These are phyloP conservation scores for Buceros bicornis DNA, from an alignment of 2,797 vertebrate genomes.

Conservation along the genomic window DNA sequence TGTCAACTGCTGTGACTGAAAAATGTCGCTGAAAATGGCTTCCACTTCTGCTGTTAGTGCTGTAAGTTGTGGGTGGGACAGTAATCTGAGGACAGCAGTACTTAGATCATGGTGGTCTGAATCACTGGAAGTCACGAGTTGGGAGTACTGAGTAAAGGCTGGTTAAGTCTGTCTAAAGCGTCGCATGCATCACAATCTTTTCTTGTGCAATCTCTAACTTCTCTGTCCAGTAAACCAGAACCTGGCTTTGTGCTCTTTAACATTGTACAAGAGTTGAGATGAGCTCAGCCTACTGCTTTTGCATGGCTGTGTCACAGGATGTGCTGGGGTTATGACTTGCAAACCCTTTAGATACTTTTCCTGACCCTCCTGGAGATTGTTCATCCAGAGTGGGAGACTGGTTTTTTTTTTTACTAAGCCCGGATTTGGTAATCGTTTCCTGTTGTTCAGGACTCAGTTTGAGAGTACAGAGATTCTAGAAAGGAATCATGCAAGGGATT, in stretches of 20 bases:
- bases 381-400: neutral
- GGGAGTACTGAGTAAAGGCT: neutral
- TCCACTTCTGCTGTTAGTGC: neutral
- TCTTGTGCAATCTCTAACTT: neutral
- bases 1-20: neutral
- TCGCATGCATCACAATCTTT: neutral
- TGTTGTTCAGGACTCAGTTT: neutral
- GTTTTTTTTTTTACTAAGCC: neutral
- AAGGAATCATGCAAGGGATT: neutral
- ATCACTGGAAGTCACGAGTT: neutral
- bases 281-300: neutral
- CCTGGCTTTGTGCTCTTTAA: neutral
- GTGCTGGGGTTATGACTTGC: neutral
- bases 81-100: neutral
- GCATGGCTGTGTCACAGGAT: neutral
- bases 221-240: neutral
- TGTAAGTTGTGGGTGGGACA: neutral
- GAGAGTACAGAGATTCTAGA: neutral
- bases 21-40: neutral
- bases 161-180: neutral
- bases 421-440: constrained; percentile 19
- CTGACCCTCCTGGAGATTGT: neutral
- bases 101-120: neutral
- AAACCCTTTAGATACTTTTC: neutral
- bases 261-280: neutral